A percentile compares a stretch with the other conserved stretches of the same genome.
Conservation (phyloP, 2,113 vertebrate species). For the Myrmecobius fasciatus region DNA sequence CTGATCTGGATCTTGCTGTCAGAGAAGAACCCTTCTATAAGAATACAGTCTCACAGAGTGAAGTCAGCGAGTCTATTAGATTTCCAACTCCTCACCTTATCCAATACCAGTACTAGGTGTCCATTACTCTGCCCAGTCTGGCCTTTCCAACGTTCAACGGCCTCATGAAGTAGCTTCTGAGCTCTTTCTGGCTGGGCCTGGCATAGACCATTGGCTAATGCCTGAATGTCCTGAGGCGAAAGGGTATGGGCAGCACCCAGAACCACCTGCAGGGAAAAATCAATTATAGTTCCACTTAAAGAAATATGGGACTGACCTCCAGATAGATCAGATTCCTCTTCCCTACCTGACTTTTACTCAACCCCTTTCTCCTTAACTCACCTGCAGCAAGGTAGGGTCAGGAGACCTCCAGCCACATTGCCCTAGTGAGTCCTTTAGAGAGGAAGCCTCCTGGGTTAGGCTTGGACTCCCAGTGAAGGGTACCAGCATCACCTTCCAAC, state of each 20-base stretch:
- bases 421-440: slow-evolving; percentile 77
- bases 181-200: slow-evolving; percentile 76
- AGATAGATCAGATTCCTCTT: background rate
- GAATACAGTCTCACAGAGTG: background rate
- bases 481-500: slow-evolving; percentile 89
- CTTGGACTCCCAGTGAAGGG: slow-evolving; percentile 78
- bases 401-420: slow-evolving; percentile 80
- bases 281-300: background rate
- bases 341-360: background rate
- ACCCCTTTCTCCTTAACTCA: slow-evolving; percentile 67
- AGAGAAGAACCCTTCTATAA: background rate
- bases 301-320: background rate
- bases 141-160: slow-evolving; percentile 72
- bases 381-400: slow-evolving; percentile 86
- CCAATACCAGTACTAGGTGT: slow-evolving; percentile 91
- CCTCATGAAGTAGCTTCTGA: slow-evolving; percentile 81
- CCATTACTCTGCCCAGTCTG: slow-evolving; percentile 45
- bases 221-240: slow-evolving; percentile 79
- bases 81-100: slow-evolving; percentile 85
- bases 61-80: background rate
- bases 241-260: slow-evolving; percentile 85
- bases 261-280: slow-evolving; percentile 78
- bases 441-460: slow-evolving; percentile 78
- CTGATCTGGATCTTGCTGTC: background rate
- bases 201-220: slow-evolving; percentile 83